phyloP scores from a whole-genome alignment of 2,888 invertebrate species.

The Sisyra terminalis region DNA sequence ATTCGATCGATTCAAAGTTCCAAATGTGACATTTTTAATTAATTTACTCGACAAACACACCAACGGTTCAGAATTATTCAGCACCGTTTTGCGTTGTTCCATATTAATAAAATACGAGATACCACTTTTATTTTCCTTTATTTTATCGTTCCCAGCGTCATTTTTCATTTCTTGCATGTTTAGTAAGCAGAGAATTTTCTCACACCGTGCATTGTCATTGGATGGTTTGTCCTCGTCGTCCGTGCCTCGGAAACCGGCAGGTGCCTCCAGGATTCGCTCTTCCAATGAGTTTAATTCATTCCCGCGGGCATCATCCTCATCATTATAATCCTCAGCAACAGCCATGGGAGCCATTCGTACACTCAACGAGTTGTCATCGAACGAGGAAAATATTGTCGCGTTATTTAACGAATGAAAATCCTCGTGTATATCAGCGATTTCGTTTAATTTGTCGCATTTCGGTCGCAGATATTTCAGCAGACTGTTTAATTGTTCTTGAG shows the following conservation, averaged over 20 bases:
- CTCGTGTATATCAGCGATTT: background rate
- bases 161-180: too few species aligned
- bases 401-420: background rate
- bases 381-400: background rate
- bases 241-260: background rate
- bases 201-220: conserved; percentile 8
- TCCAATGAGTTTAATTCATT: background rate
- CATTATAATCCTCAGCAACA: background rate
- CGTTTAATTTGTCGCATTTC: too few species aligned
- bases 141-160: too few species aligned
- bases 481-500: too few species aligned
- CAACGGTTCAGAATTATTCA: too few species aligned
- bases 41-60: too few species aligned
- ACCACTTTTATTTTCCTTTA: too few species aligned
- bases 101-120: too few species aligned
- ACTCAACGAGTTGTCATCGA: background rate
- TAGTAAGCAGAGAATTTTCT: background rate
- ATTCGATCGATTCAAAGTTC: too few species aligned
- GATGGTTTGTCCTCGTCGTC: background rate
- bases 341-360: conserved; percentile 1
- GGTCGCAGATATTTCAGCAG: too few species aligned
- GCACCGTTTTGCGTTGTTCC: too few species aligned
- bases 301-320: background rate
- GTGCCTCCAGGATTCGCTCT: conserved; percentile 3
- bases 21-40: too few species aligned